Percentiles rank a stretch among this genome's conserved stretches.
phyloP scores from a whole-genome alignment of 2,888 invertebrate species.

The Cheilosia vernalis region DNA sequence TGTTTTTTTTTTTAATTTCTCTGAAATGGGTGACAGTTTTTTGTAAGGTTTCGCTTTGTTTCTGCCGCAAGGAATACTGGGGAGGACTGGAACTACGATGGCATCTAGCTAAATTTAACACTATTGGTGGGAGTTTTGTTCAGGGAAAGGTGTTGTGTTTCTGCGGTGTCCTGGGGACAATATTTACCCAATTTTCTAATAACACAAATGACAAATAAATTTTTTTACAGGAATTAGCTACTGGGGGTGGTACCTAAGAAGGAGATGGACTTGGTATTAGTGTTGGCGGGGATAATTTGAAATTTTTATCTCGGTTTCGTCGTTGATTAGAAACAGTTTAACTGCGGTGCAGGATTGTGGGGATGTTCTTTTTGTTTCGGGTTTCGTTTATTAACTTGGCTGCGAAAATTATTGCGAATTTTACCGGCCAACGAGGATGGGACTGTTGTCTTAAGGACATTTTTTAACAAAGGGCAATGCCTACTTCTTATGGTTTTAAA shows the following conservation, averaged over 20 bases:
- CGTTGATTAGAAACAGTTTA: conserved; percentile 67
- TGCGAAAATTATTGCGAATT: no score
- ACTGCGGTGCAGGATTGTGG: conserved; percentile 22
- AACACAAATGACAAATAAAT: conserved; percentile 53
- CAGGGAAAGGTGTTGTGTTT: conserved; percentile 1
- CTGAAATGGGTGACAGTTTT: conserved; percentile 35
- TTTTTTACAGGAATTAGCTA: conserved; percentile 10
- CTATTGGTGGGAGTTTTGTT: conserved; percentile 38
- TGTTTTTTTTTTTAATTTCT: conserved; percentile 58
- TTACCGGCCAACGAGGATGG: no score
- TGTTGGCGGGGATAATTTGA: conserved; percentile 24
- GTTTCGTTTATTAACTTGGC: no score
- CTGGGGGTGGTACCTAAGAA: not conserved
- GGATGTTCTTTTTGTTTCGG: no score
- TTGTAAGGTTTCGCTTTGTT: not conserved
- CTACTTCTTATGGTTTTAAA: no score
- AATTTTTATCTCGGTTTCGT: conserved; percentile 52
- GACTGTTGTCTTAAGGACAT: no score
- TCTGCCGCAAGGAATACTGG: conserved; percentile 24
- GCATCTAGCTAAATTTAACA: conserved; percentile 62
- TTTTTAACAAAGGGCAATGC: no score
- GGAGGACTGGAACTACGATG: conserved; percentile 25
- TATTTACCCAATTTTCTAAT: conserved; percentile 67
- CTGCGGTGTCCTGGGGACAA: conserved; percentile 45
- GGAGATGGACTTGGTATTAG: conserved; percentile 45